Conservation (phyloP, 2,888 invertebrate species). For the Pasiphila rectangulata region DNA sequence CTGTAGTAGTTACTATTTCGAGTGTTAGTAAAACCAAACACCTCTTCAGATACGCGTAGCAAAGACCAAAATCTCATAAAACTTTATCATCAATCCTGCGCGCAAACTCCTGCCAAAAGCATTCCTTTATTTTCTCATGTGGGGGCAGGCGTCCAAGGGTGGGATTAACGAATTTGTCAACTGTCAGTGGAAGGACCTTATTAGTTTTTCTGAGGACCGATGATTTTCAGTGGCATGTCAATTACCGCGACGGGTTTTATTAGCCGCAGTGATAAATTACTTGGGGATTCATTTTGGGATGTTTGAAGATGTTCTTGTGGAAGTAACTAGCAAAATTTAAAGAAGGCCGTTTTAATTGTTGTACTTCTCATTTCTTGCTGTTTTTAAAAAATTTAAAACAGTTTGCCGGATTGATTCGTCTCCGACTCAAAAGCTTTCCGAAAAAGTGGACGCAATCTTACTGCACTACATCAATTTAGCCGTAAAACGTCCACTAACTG, state of each 20-base stretch:
- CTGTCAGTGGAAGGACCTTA: conserved; percentile 67
- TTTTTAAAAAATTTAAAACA: too few species aligned
- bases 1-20: too few species aligned
- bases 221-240: conserved; percentile 57
- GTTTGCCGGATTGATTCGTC: too few species aligned
- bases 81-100: conserved; percentile 32
- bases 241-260: conserved; percentile 40
- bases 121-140: conserved; percentile 49
- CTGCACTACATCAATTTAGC: too few species aligned
- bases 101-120: conserved; percentile 40
- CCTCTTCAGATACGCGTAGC: too few species aligned
- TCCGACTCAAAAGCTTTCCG: too few species aligned
- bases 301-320: background rate
- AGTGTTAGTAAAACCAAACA: too few species aligned
- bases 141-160: conserved; percentile 34
- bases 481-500: too few species aligned
- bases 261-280: conserved; percentile 32
- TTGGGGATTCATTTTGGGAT: background rate
- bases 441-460: too few species aligned
- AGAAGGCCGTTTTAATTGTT: too few species aligned
- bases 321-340: too few species aligned
- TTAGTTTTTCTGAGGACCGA: conserved; percentile 66
- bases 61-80: conserved; percentile 31
- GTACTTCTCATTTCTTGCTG: too few species aligned
- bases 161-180: conserved; percentile 79